Conservation (phyloP, 2,113 vertebrate genomes). For the Cichladusa arquata region DNA sequence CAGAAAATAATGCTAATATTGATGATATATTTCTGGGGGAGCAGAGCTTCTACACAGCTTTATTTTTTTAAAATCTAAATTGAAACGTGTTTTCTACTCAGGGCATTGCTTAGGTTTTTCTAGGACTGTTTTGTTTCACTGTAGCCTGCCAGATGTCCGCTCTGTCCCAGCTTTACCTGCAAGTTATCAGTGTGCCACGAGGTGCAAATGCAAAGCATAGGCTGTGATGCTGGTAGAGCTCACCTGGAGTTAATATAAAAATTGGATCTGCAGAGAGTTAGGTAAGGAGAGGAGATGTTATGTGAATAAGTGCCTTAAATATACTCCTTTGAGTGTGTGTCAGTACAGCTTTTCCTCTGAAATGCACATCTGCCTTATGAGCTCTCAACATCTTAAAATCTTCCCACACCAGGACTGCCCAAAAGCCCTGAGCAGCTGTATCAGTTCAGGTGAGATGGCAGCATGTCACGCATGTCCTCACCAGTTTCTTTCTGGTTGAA, state of each 20-base stretch:
- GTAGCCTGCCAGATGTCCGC: not conserved
- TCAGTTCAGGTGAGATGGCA: not conserved
- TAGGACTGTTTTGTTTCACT: not conserved
- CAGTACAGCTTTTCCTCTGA: not conserved
- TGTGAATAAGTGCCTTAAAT: not conserved
- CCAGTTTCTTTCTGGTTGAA: not conserved
- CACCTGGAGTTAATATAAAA: slow-evolving; percentile 15
- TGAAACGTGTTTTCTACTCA: not conserved
- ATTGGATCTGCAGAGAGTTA: not conserved
- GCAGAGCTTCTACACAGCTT: rapidly evolving
- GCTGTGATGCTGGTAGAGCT: not conserved
- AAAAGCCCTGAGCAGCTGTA: not conserved
- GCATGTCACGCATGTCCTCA: not conserved
- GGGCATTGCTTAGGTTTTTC: not conserved
- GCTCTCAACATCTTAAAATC: not conserved
- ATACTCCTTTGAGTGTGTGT: not conserved
- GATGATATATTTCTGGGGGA: not conserved
- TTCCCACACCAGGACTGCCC: not conserved
- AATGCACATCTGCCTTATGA: not conserved
- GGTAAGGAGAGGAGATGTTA: not conserved
- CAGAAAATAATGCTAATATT: not conserved
- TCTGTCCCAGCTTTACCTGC: not conserved
- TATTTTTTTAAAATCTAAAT: not conserved
- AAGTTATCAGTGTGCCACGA: not conserved
- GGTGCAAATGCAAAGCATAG: not conserved